Base-by-base conservation (phyloP, 2,113 vertebrate species). In the Chitala chitala region DNA sequence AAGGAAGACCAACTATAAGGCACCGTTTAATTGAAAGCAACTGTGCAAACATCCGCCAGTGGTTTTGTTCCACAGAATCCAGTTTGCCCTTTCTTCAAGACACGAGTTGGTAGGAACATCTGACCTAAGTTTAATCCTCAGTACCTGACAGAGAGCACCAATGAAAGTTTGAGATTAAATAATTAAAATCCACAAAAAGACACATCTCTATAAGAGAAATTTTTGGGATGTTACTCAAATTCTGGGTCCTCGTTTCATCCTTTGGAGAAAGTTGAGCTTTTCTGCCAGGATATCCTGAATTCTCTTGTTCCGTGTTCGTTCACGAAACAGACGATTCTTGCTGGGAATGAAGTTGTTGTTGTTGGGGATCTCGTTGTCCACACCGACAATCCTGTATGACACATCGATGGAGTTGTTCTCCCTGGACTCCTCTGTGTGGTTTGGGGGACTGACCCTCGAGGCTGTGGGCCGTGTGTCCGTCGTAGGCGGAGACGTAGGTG, bases 241-340 rank as follows among this genome's bases (percentile, higher is more conserved):
- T 78, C 84, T 72, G 1, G 89, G 86, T 38, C 82, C 88, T 84
- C 86, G 89, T 77, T 86, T 90, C 88, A 93, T 95, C 66, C 92
- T 86, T 26, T 91, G 91, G 53, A 90, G 87, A 78, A 89, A 90
- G 85, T 91, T 92, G 84, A 87, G 85, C 80, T 95, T 95, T 80
- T 96, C 96, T 68, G 92, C 92, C 3, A 99, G 92, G 80, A 99
- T 91, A 86, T 96, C 89, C 81, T 98, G 95, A 84, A 99, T 98
- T 46, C 96, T 91, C 79, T 93, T 94, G 89, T 99, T 99, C 86
- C 86, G 93, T 69, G 94, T 99, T 88, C 87, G 92, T 86, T 97
- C 96, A 0, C 89, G 84, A 4, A 86, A 93, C 76, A 92, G 84
- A 1, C 87, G 79, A 0, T 86, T 92, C 77, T 89, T 92, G 63